A percentile compares a stretch with the other conserved stretches of the same genome.
These are phyloP conservation scores for Pelochelys cantorii DNA, from an alignment of 2,797 vertebrate species.

Conservation along the genomic window DNA sequence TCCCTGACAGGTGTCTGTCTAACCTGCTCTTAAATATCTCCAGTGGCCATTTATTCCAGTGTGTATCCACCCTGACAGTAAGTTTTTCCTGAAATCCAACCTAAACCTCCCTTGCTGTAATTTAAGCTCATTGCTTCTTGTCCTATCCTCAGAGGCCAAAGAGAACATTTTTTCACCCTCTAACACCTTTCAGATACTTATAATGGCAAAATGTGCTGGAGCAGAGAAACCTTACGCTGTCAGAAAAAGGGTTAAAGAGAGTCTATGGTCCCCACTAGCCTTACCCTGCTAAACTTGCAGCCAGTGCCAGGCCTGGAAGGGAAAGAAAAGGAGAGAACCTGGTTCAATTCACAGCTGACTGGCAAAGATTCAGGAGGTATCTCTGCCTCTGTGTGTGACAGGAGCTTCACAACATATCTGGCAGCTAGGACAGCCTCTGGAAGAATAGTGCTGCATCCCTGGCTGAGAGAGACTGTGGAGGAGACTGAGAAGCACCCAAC, in stretches of 20 bases:
- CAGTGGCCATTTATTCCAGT: too few species aligned
- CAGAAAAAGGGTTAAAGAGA: background rate
- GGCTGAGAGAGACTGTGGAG: background rate
- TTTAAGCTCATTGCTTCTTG: too few species aligned
- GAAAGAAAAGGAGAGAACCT: background rate
- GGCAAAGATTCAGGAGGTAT: background rate
- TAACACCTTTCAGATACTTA: too few species aligned
- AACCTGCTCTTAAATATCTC: too few species aligned
- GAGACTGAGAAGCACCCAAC: background rate
- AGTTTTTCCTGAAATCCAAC: too few species aligned
- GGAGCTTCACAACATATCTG: background rate
- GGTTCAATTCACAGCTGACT: background rate
- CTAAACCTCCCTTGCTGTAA: too few species aligned
- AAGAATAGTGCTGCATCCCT: background rate
- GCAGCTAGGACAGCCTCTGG: background rate
- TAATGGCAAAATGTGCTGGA: background rate
- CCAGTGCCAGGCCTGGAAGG: background rate
- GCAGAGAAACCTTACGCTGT: background rate
- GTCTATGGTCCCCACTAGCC: background rate
- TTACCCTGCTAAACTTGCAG: background rate
- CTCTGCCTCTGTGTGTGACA: background rate
- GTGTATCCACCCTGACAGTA: too few species aligned
- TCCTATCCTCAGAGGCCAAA: too few species aligned
- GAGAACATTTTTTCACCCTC: too few species aligned
- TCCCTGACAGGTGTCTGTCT: too few species aligned